Evolutionary conservation across 2,888 invertebrate species (phyloP), one percentile per base, ranked within the genome.

Genomic region (Drosophila pseudotakahashii): DNA sequence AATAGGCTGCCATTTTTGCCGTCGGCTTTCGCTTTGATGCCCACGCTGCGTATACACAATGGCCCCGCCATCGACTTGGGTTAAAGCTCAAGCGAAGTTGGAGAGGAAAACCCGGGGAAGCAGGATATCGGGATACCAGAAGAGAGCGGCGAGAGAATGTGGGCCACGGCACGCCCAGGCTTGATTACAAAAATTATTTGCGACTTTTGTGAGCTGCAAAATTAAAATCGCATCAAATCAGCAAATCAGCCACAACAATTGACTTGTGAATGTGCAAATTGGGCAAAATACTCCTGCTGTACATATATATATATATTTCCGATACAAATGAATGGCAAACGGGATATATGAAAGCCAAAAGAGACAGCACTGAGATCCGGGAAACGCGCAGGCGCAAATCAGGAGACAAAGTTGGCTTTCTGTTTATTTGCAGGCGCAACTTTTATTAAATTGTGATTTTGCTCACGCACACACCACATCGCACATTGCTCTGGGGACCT

Each of bases 401-500:
- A 52, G 64, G 66, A 73, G 55, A 64, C 74, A 64, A 50, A 52
- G 41, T 58, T 32, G 39, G 42, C 32, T 71, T 73, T 67, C 69
- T 87, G 76, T 87, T 82, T 85, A 85, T 79, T 88, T 84, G 80
- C 88, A 79, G 82, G 80, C 85, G 73, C 82, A 85, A 85, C 78
- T 82, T 87, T 83, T 83, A 87, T 83, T 85, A 85, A 85, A 83
- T 87, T 87, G 83, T 87, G 85, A 87, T 87, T 82, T 82, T 64
- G 77, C 87, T 73, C 78, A 64, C 44, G 44, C 36, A 51, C 41
- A 51, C 26, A 26, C 26, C 26, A 26, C 26, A 26, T 26, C 26
- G 26, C 50, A 53, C 50, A 50, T 47, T n/a, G 60, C 55, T 37
- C 34, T 19, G 54, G 42, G 42, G 16, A 50, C 23, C 14, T 19